Evolutionary conservation across 2,888 invertebrate genomes (phyloP).

Genomic region (Dyspetes luteomarginatus): DNA sequence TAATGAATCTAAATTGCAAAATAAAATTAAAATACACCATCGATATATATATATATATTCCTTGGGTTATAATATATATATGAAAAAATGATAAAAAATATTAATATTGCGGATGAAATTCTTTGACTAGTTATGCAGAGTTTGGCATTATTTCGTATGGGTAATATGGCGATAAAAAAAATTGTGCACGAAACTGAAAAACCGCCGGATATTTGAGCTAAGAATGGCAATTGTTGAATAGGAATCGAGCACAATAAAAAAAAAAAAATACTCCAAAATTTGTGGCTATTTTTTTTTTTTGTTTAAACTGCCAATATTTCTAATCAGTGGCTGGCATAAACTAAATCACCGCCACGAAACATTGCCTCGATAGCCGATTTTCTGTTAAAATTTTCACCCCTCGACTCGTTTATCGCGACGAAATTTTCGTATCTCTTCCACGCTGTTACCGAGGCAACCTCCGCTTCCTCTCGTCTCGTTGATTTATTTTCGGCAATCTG

Average conservation of each 20-base stretch:
- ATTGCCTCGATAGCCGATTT: conserved; percentile 79
- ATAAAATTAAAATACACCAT: conserved; percentile 1
- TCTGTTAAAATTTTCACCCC: conserved; percentile 76
- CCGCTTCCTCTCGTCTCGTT: conserved; percentile 74
- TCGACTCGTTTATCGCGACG: conserved; percentile 76
- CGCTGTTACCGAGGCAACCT: conserved; percentile 77
- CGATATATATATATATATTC: conserved; percentile 6
- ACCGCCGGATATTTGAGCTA: neutral
- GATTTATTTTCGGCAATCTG: conserved; percentile 66
- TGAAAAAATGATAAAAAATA: conserved; percentile 27
- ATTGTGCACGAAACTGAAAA: conserved; percentile 9
- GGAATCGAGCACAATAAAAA: neutral
- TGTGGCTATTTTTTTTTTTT: conserved; percentile 3
- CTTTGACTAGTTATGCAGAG: conserved; percentile 65
- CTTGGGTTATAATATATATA: too few species aligned
- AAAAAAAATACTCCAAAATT: neutral
- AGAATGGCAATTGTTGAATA: neutral
- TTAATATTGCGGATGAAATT: conserved; percentile 40
- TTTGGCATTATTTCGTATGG: conserved; percentile 60
- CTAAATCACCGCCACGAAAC: conserved; percentile 80
- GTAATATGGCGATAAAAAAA: conserved; percentile 33
- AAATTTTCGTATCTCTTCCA: conserved; percentile 80
- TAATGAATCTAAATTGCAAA: conserved; percentile 31
- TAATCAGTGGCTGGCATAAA: conserved; percentile 75
- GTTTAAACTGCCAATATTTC: neutral